phyloP scores from a whole-genome alignment of 2,888 invertebrate species.

The Drosophila macrothrix region DNA sequence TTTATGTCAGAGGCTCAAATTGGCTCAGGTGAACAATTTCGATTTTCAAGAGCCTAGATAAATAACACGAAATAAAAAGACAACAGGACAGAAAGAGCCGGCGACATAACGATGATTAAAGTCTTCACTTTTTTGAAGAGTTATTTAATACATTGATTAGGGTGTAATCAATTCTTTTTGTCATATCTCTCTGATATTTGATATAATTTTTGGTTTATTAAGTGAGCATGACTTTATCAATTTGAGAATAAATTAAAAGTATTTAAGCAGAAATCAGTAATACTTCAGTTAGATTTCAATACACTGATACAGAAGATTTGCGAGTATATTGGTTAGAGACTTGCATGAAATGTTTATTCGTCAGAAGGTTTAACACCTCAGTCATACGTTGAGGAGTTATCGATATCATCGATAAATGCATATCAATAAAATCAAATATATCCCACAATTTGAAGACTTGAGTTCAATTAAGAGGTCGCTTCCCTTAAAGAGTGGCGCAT shows the following conservation, averaged over 20 bases:
- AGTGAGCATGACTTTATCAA: neutral
- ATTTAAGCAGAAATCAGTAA: neutral
- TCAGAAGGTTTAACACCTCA: no score
- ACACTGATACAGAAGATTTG: neutral
- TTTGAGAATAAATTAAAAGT: neutral
- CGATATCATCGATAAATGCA: neutral
- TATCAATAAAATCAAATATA: no score
- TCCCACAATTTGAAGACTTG: neutral
- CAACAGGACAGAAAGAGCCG: neutral
- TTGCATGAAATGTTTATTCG: no score
- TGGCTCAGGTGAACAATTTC: conserved; percentile 38
- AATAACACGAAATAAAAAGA: conserved; percentile 1
- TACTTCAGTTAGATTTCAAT: neutral
- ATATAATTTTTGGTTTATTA: neutral
- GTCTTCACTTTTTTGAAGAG: neutral
- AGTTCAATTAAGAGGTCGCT: neutral
- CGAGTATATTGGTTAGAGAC: neutral
- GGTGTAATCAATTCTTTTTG: neutral
- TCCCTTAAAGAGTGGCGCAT: neutral
- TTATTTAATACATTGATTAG: neutral
- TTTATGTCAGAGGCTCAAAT: conserved; percentile 18
- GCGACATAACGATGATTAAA: conserved; percentile 14
- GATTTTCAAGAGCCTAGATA: conserved; percentile 24
- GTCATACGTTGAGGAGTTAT: no score
- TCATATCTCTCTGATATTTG: neutral